Conservation (phyloP, 2,888 invertebrate species). For the Lamellibrachia columna region DNA sequence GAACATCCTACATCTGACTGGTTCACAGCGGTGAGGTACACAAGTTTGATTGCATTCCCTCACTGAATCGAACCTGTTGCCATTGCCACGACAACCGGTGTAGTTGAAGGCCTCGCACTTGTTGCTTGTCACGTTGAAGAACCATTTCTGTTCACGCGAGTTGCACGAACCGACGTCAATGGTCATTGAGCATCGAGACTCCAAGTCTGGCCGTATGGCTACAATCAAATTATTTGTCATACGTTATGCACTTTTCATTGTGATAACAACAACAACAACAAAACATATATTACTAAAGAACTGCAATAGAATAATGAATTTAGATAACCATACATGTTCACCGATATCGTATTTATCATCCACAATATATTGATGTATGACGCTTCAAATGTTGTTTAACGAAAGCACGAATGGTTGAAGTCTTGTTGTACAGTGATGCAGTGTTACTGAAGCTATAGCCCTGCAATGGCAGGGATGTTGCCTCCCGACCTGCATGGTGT, state of each 20-base stretch:
- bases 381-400: too few species aligned
- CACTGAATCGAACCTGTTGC: background rate
- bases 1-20: conserved; percentile 18
- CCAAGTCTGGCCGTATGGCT: background rate
- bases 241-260: background rate
- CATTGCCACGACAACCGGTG: conserved; percentile 25
- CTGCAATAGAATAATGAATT: too few species aligned
- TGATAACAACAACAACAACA: background rate
- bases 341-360: too few species aligned
- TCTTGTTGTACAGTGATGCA: too few species aligned
- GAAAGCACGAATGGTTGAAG: too few species aligned
- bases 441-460: too few species aligned
- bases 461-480: too few species aligned
- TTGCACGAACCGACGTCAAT: background rate
- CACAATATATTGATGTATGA: too few species aligned
- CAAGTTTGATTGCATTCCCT: background rate
- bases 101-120: conserved; percentile 21
- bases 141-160: conserved; percentile 17
- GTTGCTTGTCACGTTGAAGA: conserved; percentile 22
- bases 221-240: background rate
- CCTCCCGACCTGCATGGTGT: too few species aligned
- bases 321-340: too few species aligned
- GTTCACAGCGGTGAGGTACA: background rate
- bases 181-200: background rate
- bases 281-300: background rate